Percentiles rank a stretch among this genome's conserved stretches.
Conservation (phyloP, 2,888 invertebrate genomes). For the Lochmaea capreae region DNA sequence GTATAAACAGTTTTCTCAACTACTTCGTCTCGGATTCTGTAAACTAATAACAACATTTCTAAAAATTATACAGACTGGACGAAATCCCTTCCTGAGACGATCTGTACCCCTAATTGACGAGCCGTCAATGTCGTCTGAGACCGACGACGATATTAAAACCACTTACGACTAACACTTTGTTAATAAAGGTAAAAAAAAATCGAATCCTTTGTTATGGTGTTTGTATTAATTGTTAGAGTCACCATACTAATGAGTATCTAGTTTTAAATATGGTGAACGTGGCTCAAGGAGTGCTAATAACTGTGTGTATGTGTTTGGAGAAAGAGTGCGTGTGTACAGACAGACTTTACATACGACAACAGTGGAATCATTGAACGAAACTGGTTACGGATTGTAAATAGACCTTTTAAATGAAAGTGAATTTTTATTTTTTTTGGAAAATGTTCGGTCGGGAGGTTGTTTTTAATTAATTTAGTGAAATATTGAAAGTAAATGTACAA, state of each 20-base stretch:
- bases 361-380: constrained; percentile 8
- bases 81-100: no score
- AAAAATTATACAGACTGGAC: no score
- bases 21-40: no score
- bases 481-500: not conserved
- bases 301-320: constrained; percentile 8
- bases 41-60: no score
- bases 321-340: not conserved
- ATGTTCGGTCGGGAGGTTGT: no score
- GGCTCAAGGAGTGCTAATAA: constrained; percentile 43
- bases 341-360: constrained; percentile 6
- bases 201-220: constrained; percentile 51
- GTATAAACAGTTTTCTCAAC: no score
- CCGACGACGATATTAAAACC: constrained; percentile 44
- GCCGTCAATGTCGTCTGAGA: constrained; percentile 18
- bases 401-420: constrained; percentile 7
- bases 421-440: not conserved
- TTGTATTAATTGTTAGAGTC: constrained; percentile 55
- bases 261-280: constrained; percentile 52
- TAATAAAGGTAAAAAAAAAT: constrained; percentile 54
- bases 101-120: constrained; percentile 36
- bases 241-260: constrained; percentile 57
- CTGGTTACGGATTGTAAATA: constrained; percentile 4
- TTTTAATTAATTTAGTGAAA: not conserved
- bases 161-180: constrained; percentile 50